Conservation (phyloP, 2,888 invertebrate genomes). For the Ectobius pallidus region DNA sequence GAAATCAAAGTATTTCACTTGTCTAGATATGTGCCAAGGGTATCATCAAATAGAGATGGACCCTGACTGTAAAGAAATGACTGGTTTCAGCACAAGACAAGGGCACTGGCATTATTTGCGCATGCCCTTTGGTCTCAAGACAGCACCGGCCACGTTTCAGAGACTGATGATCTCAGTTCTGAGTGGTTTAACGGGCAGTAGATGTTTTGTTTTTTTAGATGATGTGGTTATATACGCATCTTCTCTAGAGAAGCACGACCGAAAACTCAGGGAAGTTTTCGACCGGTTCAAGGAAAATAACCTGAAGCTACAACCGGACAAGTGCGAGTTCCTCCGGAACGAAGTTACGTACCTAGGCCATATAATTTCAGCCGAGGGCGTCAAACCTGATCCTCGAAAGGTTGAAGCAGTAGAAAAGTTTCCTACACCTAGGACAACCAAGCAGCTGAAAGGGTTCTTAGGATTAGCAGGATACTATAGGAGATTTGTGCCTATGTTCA, state of each 20-base stretch:
- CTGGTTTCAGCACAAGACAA: neutral
- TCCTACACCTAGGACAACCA: too few species aligned
- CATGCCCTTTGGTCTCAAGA: neutral
- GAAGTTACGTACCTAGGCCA: slow-evolving; percentile 40
- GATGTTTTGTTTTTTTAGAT: neutral
- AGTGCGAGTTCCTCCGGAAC: slow-evolving; percentile 43
- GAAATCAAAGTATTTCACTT: neutral
- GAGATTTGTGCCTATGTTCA: too few species aligned
- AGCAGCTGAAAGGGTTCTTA: too few species aligned
- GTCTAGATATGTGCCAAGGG: neutral
- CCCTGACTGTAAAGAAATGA: neutral
- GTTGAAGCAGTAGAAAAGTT: too few species aligned
- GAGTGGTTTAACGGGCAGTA: neutral
- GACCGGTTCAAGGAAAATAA: neutral
- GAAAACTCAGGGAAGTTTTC: neutral
- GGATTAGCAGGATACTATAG: too few species aligned
- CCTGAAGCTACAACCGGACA: slow-evolving; percentile 44
- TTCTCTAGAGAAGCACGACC: neutral
- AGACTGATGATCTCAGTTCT: neutral
- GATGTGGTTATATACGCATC: neutral
- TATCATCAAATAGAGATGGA: neutral
- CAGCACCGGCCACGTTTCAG: neutral
- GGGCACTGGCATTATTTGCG: neutral
- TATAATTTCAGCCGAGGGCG: too few species aligned
- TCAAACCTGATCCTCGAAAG: too few species aligned